Evolutionary conservation across 2,113 vertebrate genomes (phyloP).

Genomic region (Psilopsiagon aurifrons): DNA sequence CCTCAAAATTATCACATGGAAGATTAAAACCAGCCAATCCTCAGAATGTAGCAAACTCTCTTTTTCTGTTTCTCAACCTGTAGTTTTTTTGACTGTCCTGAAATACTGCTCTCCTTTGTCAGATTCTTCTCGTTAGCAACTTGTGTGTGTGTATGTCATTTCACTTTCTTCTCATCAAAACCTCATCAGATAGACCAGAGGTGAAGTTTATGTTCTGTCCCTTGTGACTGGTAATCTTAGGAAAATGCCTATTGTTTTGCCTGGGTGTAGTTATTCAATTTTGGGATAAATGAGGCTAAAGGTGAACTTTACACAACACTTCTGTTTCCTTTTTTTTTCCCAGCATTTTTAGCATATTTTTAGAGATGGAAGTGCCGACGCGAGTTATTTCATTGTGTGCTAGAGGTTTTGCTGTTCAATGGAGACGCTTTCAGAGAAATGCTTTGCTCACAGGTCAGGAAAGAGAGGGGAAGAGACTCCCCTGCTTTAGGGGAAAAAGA

Average conservation of each 20-base stretch:
- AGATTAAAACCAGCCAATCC: background rate
- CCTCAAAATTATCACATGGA: background rate
- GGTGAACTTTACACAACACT: background rate
- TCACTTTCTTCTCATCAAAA: conserved; percentile 24
- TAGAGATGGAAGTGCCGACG: conserved; percentile 4
- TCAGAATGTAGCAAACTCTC: background rate
- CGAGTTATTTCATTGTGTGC: background rate
- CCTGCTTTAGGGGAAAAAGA: background rate
- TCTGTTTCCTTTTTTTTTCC: conserved; percentile 34
- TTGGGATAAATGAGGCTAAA: background rate
- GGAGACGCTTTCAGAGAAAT: background rate
- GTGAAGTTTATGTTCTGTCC: background rate
- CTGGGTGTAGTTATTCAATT: background rate
- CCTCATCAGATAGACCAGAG: background rate
- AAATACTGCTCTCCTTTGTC: background rate
- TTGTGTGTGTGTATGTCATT: background rate
- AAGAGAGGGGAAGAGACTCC: background rate
- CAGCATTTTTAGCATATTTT: background rate
- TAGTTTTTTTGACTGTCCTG: background rate
- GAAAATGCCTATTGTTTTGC: conserved; percentile 13
- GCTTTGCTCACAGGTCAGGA: conserved; percentile 13
- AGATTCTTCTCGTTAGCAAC: background rate
- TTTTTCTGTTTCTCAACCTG: background rate
- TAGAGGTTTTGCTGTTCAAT: conserved; percentile 17
- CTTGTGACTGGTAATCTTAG: background rate